Percentiles rank a stretch among this genome's conserved stretches.
Evolutionary conservation across 2,888 invertebrate species (phyloP).

Genomic region (Ochropacha duplaris): DNA sequence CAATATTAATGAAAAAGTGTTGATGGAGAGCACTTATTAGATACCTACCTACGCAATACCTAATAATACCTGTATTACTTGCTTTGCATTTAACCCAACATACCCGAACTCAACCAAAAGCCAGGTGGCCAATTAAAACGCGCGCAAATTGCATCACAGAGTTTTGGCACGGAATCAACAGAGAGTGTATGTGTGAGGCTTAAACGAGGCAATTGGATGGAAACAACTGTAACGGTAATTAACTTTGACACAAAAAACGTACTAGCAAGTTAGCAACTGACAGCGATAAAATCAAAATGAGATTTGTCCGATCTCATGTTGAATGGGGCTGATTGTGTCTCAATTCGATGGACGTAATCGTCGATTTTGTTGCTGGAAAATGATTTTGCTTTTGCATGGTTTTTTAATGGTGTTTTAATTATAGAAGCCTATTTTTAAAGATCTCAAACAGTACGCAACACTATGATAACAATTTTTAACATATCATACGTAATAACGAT

Average conservation of each 20-base stretch:
- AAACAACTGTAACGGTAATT: background rate
- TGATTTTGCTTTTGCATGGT: background rate
- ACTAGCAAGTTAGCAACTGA: background rate
- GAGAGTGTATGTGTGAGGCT: conserved; percentile 16
- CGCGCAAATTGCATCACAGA: conserved; percentile 10
- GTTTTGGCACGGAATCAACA: conserved; percentile 28
- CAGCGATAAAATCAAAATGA: background rate
- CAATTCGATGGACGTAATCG: background rate
- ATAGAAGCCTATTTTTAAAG: too few species aligned
- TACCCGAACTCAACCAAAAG: conserved; percentile 8
- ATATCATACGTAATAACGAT: too few species aligned
- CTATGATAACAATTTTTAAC: too few species aligned
- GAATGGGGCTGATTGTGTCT: background rate
- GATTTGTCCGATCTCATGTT: background rate
- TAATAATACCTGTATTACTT: background rate
- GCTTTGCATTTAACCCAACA: background rate
- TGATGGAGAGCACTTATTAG: too few species aligned
- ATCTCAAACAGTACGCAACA: background rate
- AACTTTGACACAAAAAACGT: background rate
- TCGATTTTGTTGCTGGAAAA: background rate
- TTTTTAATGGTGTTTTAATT: too few species aligned
- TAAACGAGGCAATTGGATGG: background rate
- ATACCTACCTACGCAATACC: background rate
- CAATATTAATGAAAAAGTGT: too few species aligned
- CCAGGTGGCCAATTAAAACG: conserved; percentile 18